Evolutionary conservation across 2,888 invertebrate species (phyloP), one percentile per base, ranked within the genome.

Genomic region (Exocentrus adspersus): DNA sequence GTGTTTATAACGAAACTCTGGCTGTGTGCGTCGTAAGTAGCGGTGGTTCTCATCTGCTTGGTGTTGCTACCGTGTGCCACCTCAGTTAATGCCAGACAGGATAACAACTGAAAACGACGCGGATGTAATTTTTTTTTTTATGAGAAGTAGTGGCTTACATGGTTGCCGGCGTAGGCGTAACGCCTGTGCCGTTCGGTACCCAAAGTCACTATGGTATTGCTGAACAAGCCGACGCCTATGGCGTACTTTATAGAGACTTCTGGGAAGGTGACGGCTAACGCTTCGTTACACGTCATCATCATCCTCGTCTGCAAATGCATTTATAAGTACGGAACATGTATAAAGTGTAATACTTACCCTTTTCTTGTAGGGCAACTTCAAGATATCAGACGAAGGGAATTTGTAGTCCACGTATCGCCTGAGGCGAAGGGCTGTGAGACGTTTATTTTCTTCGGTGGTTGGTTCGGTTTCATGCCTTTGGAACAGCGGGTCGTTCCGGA

Each of bases 61-160:
- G 95, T 94, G 83, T 98, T 97, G 30, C 95, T 95, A 0, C 98
- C 98, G 83, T 98, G 98, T 19, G 94, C 89, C 20, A 98, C 86
- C 85, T 98, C 98, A 0, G 98, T 98, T 67, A 98, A 84, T 0
- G 94, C 93, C 81, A 97, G 90, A 76, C 94, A 93, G 2, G 95
- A 92, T 67, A 91, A 84, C 58, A 91, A 86, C 90, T 90, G 77
- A n/a, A 1, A n/a, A 46, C 3, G 16, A 57, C 6, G n/a, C n/a
- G n/a, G n/a, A n/a, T n/a, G n/a, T n/a, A 16, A 16, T 41, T 17
- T 17, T 17, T 17, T 9, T 16, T 20, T 7, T 52, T n/a, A 53
- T 17, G 16, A 16, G 9, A 16, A 28, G 45, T 12, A 21, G 37
- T 21, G 67, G 72, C 69, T 78, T 78, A 90, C 90, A 84, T 92